A percentile compares a stretch with the other conserved stretches of the same genome.
These are phyloP conservation scores for Maconellicoccus hirsutus DNA, from an alignment of 1,140 invertebrate genomes.

Conservation along the genomic window DNA sequence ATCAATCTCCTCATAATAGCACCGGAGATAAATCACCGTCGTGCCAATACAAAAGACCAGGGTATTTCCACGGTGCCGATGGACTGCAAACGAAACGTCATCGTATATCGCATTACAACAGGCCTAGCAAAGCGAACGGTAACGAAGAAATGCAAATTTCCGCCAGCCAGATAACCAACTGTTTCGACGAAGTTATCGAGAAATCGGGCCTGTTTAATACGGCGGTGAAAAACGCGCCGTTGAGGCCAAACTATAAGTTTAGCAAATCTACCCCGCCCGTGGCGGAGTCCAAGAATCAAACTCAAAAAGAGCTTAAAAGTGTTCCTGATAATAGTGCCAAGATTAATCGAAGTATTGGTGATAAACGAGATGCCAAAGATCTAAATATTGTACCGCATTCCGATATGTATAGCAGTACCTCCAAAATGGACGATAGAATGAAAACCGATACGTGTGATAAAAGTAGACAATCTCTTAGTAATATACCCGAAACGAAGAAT, in stretches of 20 bases:
- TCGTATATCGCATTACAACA: slow-evolving; percentile 62
- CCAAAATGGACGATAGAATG: neutral
- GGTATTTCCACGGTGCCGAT: slow-evolving; percentile 45
- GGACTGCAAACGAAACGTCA: slow-evolving; percentile 60
- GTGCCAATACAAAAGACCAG: slow-evolving; percentile 36
- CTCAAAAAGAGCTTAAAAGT: neutral
- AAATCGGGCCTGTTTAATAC: slow-evolving; percentile 2
- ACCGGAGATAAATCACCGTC: neutral
- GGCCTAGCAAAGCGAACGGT: neutral
- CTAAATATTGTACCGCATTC: slow-evolving; percentile 1
- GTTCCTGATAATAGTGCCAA: neutral
- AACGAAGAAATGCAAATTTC: neutral
- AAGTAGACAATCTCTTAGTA: neutral
- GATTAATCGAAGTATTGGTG: neutral
- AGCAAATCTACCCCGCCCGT: neutral
- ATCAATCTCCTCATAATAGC: slow-evolving; percentile 55
- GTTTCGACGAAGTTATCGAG: slow-evolving; percentile 32
- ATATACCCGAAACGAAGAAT: neutral
- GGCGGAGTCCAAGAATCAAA: no score
- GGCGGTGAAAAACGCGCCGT: neutral
- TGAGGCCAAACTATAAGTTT: neutral
- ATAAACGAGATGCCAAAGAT: neutral
- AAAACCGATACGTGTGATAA: neutral
- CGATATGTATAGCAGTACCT: neutral
- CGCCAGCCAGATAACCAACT: neutral